Percentiles rank a stretch among this genome's conserved stretches.
Evolutionary conservation across 2,797 vertebrate genomes (phyloP).

Genomic region (Echeneis naucrates): DNA sequence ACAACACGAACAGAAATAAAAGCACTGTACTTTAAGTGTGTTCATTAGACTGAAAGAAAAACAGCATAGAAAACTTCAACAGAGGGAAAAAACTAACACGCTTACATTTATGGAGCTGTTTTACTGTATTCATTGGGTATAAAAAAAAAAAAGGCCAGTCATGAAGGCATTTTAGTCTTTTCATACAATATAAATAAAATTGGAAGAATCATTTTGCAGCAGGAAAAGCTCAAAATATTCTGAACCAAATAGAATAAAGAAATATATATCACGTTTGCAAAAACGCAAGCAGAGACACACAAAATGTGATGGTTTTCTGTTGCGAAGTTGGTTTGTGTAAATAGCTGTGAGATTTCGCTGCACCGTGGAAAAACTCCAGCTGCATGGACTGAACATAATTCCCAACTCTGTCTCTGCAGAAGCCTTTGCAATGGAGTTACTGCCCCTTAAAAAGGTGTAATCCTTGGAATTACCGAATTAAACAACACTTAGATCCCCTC

Average conservation of each 20-base stretch:
- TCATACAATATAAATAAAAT: background rate
- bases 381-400: background rate
- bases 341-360: background rate
- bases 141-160: background rate
- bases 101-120: background rate
- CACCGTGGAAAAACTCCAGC: background rate
- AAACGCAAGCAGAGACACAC: background rate
- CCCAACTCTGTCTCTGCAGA: background rate
- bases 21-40: background rate
- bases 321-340: background rate
- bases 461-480: no score
- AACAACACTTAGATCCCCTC: no score
- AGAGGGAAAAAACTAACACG: background rate
- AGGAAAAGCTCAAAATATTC: background rate
- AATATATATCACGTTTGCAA: no score
- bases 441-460: no score
- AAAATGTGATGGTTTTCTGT: background rate
- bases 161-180: background rate
- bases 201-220: background rate
- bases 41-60: background rate
- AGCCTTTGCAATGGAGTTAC: background rate
- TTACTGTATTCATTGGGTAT: background rate
- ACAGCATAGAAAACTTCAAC: background rate
- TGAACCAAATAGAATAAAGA: background rate
- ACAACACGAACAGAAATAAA: background rate